Conservation (phyloP, 2,113 vertebrate species). For the Cygnus buccinator region DNA sequence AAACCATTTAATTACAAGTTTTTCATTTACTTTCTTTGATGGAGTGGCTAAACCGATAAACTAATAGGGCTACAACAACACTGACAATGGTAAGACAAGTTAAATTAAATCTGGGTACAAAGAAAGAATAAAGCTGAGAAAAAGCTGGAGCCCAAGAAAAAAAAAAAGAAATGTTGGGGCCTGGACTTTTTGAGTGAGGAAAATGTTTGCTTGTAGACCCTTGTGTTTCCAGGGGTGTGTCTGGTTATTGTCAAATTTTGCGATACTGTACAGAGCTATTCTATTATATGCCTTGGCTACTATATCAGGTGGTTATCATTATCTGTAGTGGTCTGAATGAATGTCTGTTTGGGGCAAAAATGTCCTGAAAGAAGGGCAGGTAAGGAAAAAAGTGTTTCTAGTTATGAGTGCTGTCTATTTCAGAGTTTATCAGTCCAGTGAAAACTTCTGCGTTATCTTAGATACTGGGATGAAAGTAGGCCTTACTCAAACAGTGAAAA, state of each 20-base stretch:
- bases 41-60: neutral
- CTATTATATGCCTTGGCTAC: neutral
- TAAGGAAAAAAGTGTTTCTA: neutral
- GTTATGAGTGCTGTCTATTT: neutral
- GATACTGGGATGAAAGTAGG: neutral
- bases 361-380: neutral
- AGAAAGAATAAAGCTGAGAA: neutral
- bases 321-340: neutral
- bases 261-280: neutral
- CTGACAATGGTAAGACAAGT: neutral
- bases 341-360: neutral
- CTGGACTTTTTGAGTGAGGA: neutral
- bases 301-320: fast-evolving
- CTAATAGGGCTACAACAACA: neutral
- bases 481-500: neutral
- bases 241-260: neutral
- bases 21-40: neutral
- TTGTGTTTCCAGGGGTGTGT: neutral
- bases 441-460: neutral
- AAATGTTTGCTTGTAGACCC: neutral
- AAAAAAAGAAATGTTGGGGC: neutral
- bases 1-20: neutral
- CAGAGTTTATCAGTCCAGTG: neutral
- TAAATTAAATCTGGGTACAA: neutral
- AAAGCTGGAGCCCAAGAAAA: neutral